Evolutionary conservation across 1,140 invertebrate genomes (phyloP), one percentile per base, ranked within the genome.

Genomic region (Reticulitermes speratus): DNA sequence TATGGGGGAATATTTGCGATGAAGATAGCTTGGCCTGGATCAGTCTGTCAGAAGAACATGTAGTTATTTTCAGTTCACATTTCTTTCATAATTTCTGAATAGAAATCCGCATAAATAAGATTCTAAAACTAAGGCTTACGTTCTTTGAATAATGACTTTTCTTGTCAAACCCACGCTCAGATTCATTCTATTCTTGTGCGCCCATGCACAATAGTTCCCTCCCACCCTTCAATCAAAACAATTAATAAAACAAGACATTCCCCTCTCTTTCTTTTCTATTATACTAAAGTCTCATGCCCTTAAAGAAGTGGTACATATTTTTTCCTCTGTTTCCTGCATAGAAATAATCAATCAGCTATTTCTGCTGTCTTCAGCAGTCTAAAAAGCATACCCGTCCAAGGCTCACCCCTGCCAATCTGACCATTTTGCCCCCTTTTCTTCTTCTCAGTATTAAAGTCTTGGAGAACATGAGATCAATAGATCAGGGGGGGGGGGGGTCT

Each of bases 401-500:
- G 16, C 65, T 16, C 9, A 30, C 65, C 65, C n/a, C 65, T 25
- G 25, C 65, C 65, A 30, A 75, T 75, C 65, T 75, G 65, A 75
- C 65, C 65, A 75, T 19, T n/a, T 5, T 75, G n/a, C 2, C 65
- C 65, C 25, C 65, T 30, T 75, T 75, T 30, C 65, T 75, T 75
- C 65, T 75, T 75, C 65, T 75, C 65, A 75, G n/a, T 75, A 75
- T 75, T 75, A 75, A 75, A 75, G 65, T 75, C 65, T 75, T 75
- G 65, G 25, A 30, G 65, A 75, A 75, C 65, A 75, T 75, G 65
- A 75, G 65, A 75, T 75, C 65, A 75, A 75, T 75, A 75, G 25
- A 75, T 75, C 25, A 30, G 25, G 5, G 7, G 59, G 65, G 25
- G 5, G 7, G 59, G 65, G 65, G 65, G 65, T 25, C 65, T 75